Base-by-base conservation (phyloP, 37 sponge, comb jelly and placozoan species). In the Diacarnus erythraeanus region DNA sequence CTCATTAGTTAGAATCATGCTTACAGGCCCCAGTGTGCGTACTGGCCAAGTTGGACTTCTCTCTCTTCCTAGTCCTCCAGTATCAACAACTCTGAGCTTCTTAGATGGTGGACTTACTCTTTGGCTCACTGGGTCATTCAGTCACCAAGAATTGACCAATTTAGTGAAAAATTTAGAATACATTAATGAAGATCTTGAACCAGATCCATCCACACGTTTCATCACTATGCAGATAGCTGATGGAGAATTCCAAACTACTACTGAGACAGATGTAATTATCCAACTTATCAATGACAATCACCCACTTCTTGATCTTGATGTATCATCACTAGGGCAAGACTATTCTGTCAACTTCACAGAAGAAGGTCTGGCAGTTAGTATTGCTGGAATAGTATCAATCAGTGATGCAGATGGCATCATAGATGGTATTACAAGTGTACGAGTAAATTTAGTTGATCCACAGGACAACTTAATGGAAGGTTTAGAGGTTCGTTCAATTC, bases 401-500 rank as follows among this genome's bases (percentile, higher is more conserved):
- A 70, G 39, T 29, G 90, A 89, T 80, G 35, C 40, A 2, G 90
- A 89, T 51, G 56, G 75, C 23, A 75, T 64, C n/a, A 34, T 56
- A 41, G 15, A 5, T 35, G 60, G 56, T 20, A 23, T 83, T 39
- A 42, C 33, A 43, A 72, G 41, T 0, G n/a, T 78, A 12, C 54
- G 31, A 0, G 65, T 78, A 1, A 44, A 38, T 2, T 51, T 88
- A 22, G 10, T 57, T 23, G 56, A 83, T 76, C 63, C 85, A 18
- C 61, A 61, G 30, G 77, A 79, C 69, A 81, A 85, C 27, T 18
- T 43, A 4, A 29, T 21, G 6, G 85, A 84, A 51, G 74, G 77
- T 18, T 43, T 83, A 20, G 15, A n/a, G 6, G 6, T 84, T 60
- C 6, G 0, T 17, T 44, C 64, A 3, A 2, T 20, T 31, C 57